Conservation (phyloP, 2,888 invertebrate species). For the Brachycybe producta region DNA sequence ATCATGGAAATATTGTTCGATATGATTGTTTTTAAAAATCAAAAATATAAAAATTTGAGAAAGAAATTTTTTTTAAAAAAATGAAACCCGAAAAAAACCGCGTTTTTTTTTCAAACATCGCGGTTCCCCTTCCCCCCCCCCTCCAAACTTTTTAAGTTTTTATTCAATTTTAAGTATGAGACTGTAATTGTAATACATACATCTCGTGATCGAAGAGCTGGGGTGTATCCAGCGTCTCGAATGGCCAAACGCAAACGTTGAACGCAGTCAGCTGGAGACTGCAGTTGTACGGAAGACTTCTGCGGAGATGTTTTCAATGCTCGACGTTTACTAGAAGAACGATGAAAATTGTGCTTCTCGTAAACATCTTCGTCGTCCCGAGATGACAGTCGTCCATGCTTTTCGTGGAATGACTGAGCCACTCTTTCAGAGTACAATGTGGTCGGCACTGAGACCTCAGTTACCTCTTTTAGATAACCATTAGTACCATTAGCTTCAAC, state of each 20-base stretch:
- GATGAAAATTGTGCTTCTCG: background rate
- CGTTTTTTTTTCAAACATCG: too few relatives aligned
- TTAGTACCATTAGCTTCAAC: background rate
- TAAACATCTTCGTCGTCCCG: slow-evolving; percentile 1
- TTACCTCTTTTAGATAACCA: too few relatives aligned
- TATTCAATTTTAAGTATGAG: too few relatives aligned
- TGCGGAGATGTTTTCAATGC: too few relatives aligned
- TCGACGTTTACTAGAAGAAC: background rate
- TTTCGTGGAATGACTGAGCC: background rate
- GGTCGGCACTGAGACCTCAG: background rate
- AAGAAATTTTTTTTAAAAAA: background rate
- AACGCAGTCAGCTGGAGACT: too few relatives aligned
- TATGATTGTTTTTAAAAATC: background rate
- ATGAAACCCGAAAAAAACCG: background rate
- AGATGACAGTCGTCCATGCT: background rate
- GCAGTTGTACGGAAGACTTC: too few relatives aligned
- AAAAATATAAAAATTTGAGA: too few relatives aligned
- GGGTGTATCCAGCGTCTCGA: slow-evolving; percentile 8
- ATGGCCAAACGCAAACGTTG: background rate
- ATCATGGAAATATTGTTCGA: background rate
- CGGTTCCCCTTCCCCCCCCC: too few relatives aligned
- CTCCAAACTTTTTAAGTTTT: too few relatives aligned
- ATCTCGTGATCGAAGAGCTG: slow-evolving; percentile 8
- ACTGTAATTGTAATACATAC: too few relatives aligned
- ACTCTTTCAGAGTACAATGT: background rate